A percentile compares a stretch with the other conserved stretches of the same genome.
These are phyloP conservation scores for Halcyon senegalensis DNA, from an alignment of 2,113 vertebrate genomes.

Conservation along the genomic window DNA sequence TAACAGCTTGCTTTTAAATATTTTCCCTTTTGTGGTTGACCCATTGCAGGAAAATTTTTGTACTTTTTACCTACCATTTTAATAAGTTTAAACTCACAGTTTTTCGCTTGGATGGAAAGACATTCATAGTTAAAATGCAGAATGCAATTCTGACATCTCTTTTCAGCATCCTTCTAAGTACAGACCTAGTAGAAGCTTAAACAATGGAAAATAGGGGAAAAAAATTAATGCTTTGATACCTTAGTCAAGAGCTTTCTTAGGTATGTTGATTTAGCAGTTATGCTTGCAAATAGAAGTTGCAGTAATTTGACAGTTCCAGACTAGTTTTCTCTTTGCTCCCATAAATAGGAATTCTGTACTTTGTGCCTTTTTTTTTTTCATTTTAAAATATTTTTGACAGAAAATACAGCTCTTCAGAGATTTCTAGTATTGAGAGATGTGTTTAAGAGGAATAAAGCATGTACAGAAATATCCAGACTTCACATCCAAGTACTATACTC, in stretches of 20 bases:
- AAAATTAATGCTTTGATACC: background rate
- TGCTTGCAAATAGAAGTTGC: background rate
- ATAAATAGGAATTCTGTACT: background rate
- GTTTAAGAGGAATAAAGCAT: background rate
- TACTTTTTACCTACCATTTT: background rate
- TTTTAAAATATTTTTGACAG: background rate
- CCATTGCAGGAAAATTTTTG: background rate
- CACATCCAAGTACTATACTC: background rate
- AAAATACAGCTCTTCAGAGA: background rate
- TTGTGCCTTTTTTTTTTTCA: background rate
- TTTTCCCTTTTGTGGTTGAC: background rate
- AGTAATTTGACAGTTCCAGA: background rate
- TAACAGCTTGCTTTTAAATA: background rate
- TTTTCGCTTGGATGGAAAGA: background rate
- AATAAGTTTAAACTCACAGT: background rate
- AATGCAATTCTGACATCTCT: background rate
- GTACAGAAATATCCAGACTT: background rate
- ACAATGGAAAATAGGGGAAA: background rate
- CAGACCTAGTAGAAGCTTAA: background rate
- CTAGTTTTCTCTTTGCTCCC: background rate
- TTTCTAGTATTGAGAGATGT: background rate
- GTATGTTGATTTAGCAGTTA: background rate
- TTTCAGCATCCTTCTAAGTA: background rate
- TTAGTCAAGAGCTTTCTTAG: background rate
- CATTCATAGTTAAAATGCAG: background rate